phyloP scores from a whole-genome alignment of 92 coral and sea anemone species.

The Epizoanthus rinbou region DNA sequence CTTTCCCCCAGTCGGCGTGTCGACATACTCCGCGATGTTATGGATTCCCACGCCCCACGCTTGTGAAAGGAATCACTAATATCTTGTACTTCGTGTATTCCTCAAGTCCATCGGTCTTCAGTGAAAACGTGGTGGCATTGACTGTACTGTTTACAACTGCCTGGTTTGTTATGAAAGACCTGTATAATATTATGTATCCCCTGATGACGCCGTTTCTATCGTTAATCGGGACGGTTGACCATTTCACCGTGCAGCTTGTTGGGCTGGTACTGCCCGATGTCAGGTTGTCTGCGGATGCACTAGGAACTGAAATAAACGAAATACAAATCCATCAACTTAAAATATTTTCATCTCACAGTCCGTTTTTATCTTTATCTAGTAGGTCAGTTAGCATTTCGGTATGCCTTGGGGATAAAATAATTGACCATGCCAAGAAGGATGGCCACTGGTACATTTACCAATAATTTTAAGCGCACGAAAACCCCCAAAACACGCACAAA shows the following conservation, averaged over 20 bases:
- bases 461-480: no score
- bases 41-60: no score
- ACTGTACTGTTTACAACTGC: not conserved
- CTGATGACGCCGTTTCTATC: conserved; percentile 29
- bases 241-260: conserved; percentile 20
- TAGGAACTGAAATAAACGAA: conserved; percentile 20
- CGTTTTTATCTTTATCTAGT: no score
- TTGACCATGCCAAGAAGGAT: no score
- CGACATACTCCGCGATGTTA: no score
- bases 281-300: conserved; percentile 13
- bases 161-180: not conserved
- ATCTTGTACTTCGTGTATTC: no score
- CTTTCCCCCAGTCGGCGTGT: no score
- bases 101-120: not conserved
- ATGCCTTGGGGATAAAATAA: no score
- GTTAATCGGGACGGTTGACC: conserved; percentile 21
- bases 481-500: no score
- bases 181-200: conserved; percentile 20
- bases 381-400: no score
- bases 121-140: not conserved
- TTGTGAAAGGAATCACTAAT: no score
- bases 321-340: not conserved
- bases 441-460: no score
- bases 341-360: not conserved
- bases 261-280: conserved; percentile 1